Base-by-base conservation (phyloP, 2,888 invertebrate genomes). In the Phasia obesa region DNA sequence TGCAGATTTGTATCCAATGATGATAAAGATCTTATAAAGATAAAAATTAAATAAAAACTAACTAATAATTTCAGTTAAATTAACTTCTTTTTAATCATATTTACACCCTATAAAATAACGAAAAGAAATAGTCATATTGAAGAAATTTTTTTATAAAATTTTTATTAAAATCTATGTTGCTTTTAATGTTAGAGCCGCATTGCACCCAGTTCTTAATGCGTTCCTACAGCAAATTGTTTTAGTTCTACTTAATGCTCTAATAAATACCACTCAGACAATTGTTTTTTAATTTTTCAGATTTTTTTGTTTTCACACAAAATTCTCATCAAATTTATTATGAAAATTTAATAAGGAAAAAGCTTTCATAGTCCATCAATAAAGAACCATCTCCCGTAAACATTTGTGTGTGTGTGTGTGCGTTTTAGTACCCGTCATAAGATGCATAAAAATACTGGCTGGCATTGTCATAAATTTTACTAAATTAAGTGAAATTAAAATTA, bases 401-500 rank as follows among this genome's bases (percentile, higher is more conserved):
- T 19, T 27, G n/a, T 49, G 23, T 27, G 25, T 51, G 1, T 35
- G 17, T 35, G 13, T 23, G n/a, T 67, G 15, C 17, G 6, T 42
- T 51, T 60, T 6, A n/a, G n/a, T n/a, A 13, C 17, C 31, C 51
- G 47, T 55, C 53, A 69, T 44, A 65, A 81, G 70, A 81, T 25
- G 23, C 13, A 17, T 38, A 23, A 64, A 57, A 71, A 19, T 42
- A 55, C 49, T 55, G 1, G 51, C 53, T 83, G 79, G 71, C 77
- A 83, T 85, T 84, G 84, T 81, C 83, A 84, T 84, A 85, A 85
- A 84, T 85, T 86, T 85, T 55, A 77, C 81, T 86, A 84, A 86
- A 86, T 86, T 86, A 86, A 86, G 80, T 80, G 42, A 86, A 85
- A 86, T 86, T 86, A 86, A 86, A 85, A 80, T 82, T 82, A 85